Evolutionary conservation across 2,113 vertebrate species (phyloP).

Genomic region (Cephalopterus ornatus): DNA sequence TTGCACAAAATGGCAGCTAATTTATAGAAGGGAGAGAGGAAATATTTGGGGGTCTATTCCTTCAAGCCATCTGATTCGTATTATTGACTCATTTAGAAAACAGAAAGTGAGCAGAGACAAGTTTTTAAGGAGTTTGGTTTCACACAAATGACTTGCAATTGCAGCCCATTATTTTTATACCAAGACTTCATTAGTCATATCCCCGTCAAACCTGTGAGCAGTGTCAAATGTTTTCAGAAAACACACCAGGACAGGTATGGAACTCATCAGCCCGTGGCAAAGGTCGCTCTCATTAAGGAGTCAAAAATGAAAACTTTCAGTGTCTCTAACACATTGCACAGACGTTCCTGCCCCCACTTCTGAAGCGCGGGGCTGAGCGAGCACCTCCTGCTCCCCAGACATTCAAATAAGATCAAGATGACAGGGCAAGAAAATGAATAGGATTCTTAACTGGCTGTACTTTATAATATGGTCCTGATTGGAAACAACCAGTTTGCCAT

Average conservation of each 20-base stretch:
- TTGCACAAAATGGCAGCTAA: constrained; percentile 82
- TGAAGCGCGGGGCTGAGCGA: constrained; percentile 68
- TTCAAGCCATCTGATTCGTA: constrained; percentile 83
- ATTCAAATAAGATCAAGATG: constrained; percentile 86
- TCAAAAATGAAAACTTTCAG: constrained; percentile 96
- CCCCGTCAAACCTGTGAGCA: constrained; percentile 89
- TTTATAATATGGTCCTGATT: constrained; percentile 81
- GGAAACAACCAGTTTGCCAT: constrained; percentile 81
- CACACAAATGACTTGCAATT: constrained; percentile 81
- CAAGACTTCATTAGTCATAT: constrained; percentile 98
- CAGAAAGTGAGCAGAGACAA: constrained; percentile 85
- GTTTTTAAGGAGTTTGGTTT: constrained; percentile 84
- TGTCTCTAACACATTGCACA: constrained; percentile 90
- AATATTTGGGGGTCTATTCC: constrained; percentile 79
- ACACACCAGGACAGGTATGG: constrained; percentile 94
- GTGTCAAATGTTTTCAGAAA: constrained; percentile 86
- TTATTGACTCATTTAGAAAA: constrained; percentile 86
- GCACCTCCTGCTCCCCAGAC: constrained; percentile 81
- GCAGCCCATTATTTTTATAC: constrained; percentile 96
- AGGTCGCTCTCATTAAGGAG: constrained; percentile 99
- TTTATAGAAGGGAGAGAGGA: constrained; percentile 78
- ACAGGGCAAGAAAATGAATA: constrained; percentile 80
- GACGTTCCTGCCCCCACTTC: constrained; percentile 74
- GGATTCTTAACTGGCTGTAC: constrained; percentile 77
- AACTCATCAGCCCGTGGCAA: constrained; percentile 95